Evolutionary conservation across 2,888 invertebrate species (phyloP).

Genomic region (Muscina levida): DNA sequence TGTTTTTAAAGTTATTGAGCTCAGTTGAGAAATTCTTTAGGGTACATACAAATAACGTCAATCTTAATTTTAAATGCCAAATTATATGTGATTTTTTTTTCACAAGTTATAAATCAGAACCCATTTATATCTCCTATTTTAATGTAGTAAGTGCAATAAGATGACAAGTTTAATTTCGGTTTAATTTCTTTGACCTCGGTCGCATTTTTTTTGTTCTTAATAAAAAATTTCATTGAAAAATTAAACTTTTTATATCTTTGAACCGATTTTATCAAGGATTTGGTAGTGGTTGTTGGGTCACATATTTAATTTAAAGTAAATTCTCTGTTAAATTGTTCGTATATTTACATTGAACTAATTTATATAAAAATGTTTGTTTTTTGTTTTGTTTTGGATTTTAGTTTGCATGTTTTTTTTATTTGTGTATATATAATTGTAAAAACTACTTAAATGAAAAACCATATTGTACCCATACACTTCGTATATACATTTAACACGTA

Average conservation of each 20-base stretch:
- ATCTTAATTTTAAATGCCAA: too few relatives aligned
- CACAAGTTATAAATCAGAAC: too few relatives aligned
- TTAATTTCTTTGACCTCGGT: too few relatives aligned
- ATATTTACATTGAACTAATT: conserved; percentile 41
- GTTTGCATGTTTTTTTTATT: not conserved
- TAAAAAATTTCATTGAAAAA: not conserved
- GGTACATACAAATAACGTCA: not conserved
- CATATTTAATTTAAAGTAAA: conserved; percentile 43
- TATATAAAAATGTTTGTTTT: not conserved
- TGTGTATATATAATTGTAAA: too few relatives aligned
- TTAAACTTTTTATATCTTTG: conserved; percentile 1
- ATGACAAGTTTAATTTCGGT: not conserved
- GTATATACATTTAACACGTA: conserved; percentile 34
- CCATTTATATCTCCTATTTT: too few relatives aligned
- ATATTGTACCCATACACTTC: conserved; percentile 20
- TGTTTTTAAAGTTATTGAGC: conserved; percentile 22
- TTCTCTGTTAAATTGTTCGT: conserved; percentile 42
- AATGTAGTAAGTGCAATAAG: not conserved
- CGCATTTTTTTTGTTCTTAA: not conserved
- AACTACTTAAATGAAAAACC: too few relatives aligned
- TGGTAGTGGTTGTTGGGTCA: not conserved
- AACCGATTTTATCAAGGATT: not conserved
- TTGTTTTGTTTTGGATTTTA: conserved; percentile 16
- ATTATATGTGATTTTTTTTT: too few relatives aligned
- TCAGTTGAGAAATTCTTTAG: not conserved